Evolutionary conservation across 2,888 invertebrate species (phyloP), one percentile per base, ranked within the genome.

Genomic region (Timema cristinae): DNA sequence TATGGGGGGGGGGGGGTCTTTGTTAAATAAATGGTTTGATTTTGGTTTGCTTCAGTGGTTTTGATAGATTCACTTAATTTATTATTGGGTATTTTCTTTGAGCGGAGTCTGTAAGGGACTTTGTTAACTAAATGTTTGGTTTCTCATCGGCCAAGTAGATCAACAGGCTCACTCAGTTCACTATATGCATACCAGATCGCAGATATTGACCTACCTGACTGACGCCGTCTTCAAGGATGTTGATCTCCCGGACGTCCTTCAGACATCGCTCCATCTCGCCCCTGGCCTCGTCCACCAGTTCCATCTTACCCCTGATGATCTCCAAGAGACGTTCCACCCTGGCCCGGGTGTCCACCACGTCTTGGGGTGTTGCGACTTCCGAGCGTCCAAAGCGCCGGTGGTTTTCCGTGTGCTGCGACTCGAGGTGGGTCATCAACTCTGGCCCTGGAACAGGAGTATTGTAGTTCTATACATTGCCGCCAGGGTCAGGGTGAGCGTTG

Each of bases 201-300:
- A 32, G 32, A 32, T 32, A 32, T 32, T 32, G 32, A 32, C 32
- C 32, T 32, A 32, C 32, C 32, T 32, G 32, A 16, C 67, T 59
- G 9, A 71, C 71, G 9, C 71, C 71, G 13, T 67, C 61, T 56
- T 71, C 71, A 13, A 71, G 67, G 15, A 52, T 71, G 67, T 56
- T 69, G 15, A 74, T 51, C 56, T 74, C 74, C 81, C 88, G 87
- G 75, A 87, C 86, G 77, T 86, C 86, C 68, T 86, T 84, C 72
- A 89, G 83, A 75, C 84, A 85, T 75, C 85, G 85, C 75, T 89
- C 85, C 79, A 89, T 83, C 73, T 85, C 85, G 66, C 82, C 80
- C 89, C 89, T 89, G 1, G 87, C 87, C 50, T 85, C 84, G 75
- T 88, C 87, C 68, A 90, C 84, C 74, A 85, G 83, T 66, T 85